Conservation (phyloP, 2,888 invertebrate genomes). For the Seira musarum region DNA sequence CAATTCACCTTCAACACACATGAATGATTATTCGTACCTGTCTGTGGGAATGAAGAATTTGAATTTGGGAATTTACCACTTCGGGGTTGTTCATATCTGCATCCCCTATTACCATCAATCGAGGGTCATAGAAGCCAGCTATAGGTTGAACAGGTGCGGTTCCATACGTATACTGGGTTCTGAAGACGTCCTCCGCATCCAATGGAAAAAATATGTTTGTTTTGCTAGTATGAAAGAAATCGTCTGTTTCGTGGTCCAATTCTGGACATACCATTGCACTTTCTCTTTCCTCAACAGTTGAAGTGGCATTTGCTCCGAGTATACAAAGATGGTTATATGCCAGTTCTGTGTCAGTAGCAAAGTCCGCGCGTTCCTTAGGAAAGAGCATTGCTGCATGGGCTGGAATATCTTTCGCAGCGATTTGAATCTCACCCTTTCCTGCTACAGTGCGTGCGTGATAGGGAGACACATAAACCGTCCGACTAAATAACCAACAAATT, state of each 20-base stretch:
- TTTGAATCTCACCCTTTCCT: constrained; percentile 40
- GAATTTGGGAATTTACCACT: constrained; percentile 29
- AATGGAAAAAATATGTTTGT: constrained; percentile 18
- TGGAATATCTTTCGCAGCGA: constrained; percentile 10
- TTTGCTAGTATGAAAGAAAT: constrained; percentile 17
- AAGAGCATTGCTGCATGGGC: constrained; percentile 38
- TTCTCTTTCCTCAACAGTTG: not conserved
- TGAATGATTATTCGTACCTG: too few relatives aligned
- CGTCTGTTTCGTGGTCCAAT: constrained; percentile 33
- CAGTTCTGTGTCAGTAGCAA: constrained; percentile 21
- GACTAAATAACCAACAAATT: constrained; percentile 19
- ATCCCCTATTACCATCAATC: constrained; percentile 58
- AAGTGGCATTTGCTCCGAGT: constrained; percentile 17
- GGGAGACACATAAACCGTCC: constrained; percentile 51
- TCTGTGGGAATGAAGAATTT: not conserved
- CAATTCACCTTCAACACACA: constrained; percentile 41
- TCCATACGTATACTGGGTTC: constrained; percentile 39
- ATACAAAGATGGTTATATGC: constrained; percentile 25
- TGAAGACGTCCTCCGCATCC: constrained; percentile 46
- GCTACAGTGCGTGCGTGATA: constrained; percentile 45
- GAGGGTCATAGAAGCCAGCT: constrained; percentile 64
- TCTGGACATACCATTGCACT: constrained; percentile 24
- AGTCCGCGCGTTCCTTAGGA: constrained; percentile 14
- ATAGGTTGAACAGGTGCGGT: constrained; percentile 50
- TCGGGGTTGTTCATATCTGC: constrained; percentile 58